phyloP scores from a whole-genome alignment of 2,797 vertebrate species.

The Neosilurus mollespiculum region DNA sequence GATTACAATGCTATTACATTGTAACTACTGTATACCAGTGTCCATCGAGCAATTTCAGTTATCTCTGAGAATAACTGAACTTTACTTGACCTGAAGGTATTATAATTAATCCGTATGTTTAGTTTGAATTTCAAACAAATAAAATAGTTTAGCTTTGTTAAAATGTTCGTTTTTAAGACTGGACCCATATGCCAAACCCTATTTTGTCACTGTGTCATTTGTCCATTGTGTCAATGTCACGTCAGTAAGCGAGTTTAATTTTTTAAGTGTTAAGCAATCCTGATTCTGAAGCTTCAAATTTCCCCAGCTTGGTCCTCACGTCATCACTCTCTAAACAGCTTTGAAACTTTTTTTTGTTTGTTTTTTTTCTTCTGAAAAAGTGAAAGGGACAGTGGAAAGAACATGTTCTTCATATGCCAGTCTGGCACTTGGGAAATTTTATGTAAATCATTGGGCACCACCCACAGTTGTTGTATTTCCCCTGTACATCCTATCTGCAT shows the following conservation, averaged over 20 bases:
- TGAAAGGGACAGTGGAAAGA: conserved; percentile 49
- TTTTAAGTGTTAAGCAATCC: not conserved
- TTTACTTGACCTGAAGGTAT: not conserved
- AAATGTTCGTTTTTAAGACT: not conserved
- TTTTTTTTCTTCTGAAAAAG: conserved; percentile 26
- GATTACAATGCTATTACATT: conserved; percentile 9
- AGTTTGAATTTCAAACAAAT: not conserved
- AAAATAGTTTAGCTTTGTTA: not conserved
- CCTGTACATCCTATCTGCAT: conserved; percentile 57
- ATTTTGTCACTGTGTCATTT: not conserved
- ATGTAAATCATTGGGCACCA: conserved; percentile 58
- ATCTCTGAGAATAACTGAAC: not conserved
- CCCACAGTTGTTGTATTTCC: conserved; percentile 56
- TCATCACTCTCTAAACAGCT: conserved; percentile 39
- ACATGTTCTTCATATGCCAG: conserved; percentile 45
- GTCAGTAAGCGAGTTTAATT: not conserved
- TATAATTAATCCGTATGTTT: not conserved
- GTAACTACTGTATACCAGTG: not conserved
- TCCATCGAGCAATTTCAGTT: not conserved
- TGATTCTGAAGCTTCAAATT: conserved; percentile 36
- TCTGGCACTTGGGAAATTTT: conserved; percentile 62
- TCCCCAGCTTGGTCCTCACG: conserved; percentile 36
- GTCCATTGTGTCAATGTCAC: not conserved
- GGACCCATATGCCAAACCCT: not conserved
- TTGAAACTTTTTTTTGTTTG: conserved; percentile 13